Base-by-base conservation (phyloP, 30 jellyfish, hydroid and myxozoan species). In the Turritopsis rubra region DNA sequence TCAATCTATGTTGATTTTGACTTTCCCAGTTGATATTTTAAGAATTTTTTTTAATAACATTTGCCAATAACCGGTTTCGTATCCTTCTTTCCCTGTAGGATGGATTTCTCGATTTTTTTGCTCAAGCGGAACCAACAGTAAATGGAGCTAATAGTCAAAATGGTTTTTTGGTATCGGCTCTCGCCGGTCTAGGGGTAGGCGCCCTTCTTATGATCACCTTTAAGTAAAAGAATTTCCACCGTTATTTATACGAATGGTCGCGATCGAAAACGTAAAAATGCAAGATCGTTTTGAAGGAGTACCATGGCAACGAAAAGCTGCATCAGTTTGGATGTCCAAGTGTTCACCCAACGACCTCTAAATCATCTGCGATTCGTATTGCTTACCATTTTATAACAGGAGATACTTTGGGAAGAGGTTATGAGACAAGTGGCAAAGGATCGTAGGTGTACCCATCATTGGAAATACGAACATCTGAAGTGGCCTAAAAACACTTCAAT, bases 121-220 rank as follows among this genome's bases (percentile, higher is more conserved):
- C 83, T 21, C 80, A 87, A 77, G 29, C 87, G 0, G 77, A 83
- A 26, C 73, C 75, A 54, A 87, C 85, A 28, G 92, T 68, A 21
- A 79, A 76, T 21, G 88, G 81, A 28, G 85, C 79, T 52, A 88
- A 81, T 5, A 83, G 53, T 28, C 77, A 82, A 31, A 86, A 82
- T 70, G 98, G 95, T 0, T 87, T 92, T 68, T 79, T 92, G 28
- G 72, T 92, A 24, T 92, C 98, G 28, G 96, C 98, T 8, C 87
- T 91, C 22, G 97, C 97, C n/a, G 97, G 97, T 21, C 86, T 91
- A 17, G 97, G 97, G 20, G 29, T 91, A 27, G 97, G 97, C 54
- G 97, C 97, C 3, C 70, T 91, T 1, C 89, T 91, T 52, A 91
- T 91, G 97, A 85, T 91, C 24, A 25, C 96, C 18, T 87, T 88